Conservation (phyloP, 2,888 invertebrate species). For the Escarpia spicata region DNA sequence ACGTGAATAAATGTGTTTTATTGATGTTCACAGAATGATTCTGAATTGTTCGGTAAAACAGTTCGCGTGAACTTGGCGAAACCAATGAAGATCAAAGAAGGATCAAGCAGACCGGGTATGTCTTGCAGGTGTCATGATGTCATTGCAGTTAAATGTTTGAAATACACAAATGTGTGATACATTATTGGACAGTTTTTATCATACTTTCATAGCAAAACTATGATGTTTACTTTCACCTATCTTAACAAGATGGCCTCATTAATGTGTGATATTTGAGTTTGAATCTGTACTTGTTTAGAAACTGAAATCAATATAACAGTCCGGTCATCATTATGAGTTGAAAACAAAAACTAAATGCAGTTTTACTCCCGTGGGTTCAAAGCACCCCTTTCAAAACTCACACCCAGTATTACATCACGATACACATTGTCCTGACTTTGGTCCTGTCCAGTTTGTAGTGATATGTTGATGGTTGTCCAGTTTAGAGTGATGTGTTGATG, state of each 20-base stretch:
- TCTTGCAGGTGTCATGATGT: neutral
- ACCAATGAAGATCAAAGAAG: slow-evolving; percentile 95
- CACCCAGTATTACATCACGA: no score
- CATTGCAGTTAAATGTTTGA: neutral
- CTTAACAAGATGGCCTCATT: no score
- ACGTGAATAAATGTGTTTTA: slow-evolving; percentile 23
- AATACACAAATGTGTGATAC: neutral
- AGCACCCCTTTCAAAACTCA: no score
- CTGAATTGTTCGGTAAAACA: slow-evolving; percentile 95
- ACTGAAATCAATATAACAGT: neutral
- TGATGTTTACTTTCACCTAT: no score
- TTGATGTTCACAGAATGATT: slow-evolving; percentile 82
- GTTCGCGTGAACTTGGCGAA: slow-evolving; percentile 96
- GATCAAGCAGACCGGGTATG: slow-evolving; percentile 77
- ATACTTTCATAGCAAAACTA: neutral
- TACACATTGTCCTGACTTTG: no score
- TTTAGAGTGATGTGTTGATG: neutral
- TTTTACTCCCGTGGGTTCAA: neutral
- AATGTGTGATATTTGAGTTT: neutral
- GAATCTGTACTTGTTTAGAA: neutral
- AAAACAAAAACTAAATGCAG: neutral
- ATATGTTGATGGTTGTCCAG: neutral
- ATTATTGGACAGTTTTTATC: neutral
- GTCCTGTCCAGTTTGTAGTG: no score
- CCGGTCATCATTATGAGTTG: neutral